These are phyloP conservation scores for Laothoe populi DNA, from an alignment of 2,888 invertebrate species.

Conservation along the genomic window DNA sequence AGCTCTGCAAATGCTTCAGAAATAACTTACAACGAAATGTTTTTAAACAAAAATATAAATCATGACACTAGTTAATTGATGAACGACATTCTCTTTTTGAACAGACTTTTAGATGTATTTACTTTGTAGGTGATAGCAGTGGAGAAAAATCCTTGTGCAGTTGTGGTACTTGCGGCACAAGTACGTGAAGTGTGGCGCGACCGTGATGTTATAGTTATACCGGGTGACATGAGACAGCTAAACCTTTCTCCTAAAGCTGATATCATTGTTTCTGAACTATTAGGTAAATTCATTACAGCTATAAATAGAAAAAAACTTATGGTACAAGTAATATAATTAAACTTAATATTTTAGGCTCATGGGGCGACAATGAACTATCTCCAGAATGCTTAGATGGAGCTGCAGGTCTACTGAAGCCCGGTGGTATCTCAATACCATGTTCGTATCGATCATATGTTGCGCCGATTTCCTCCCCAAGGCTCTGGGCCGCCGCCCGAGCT, in stretches of 20 bases:
- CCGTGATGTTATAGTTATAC: conserved; percentile 89
- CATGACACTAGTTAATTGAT: no score
- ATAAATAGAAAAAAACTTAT: no score
- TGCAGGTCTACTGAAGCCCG: conserved; percentile 91
- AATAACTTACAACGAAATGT: no score
- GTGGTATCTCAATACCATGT: conserved; percentile 95
- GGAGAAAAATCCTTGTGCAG: conserved; percentile 99
- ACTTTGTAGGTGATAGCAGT: conserved; percentile 91
- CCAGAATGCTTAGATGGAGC: conserved; percentile 99
- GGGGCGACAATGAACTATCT: conserved; percentile 99
- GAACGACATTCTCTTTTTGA: no score
- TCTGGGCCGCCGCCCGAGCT: conserved; percentile 90
- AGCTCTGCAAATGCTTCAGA: no score
- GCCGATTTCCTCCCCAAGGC: conserved; percentile 95
- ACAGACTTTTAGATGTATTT: no score
- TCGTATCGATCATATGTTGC: conserved; percentile 95
- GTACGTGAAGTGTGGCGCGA: conserved; percentile 91
- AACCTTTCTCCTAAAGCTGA: conserved; percentile 94
- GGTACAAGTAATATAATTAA: not conserved
- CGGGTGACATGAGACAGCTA: conserved; percentile 94
- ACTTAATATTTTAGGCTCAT: conserved; percentile 86
- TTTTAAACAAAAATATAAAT: no score
- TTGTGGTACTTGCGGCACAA: conserved; percentile 91
- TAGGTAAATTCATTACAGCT: conserved; percentile 85
- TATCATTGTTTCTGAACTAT: conserved; percentile 96